phyloP scores from a whole-genome alignment of 2,888 invertebrate genomes.

The Lepidochitona cinerea region DNA sequence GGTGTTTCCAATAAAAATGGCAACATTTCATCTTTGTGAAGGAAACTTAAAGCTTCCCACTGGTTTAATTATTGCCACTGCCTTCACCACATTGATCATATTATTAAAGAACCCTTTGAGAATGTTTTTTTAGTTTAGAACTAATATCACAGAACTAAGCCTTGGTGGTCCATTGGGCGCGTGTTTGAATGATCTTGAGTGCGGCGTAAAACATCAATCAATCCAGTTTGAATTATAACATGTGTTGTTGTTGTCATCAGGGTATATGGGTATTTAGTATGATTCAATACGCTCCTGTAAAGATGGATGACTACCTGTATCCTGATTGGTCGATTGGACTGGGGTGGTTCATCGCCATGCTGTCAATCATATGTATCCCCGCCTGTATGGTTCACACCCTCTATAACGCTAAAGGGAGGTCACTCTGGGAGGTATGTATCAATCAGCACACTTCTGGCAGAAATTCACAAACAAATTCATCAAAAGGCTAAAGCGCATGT shows the following conservation, averaged over 20 bases:
- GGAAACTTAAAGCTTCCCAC: too few species aligned
- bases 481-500: too few species aligned
- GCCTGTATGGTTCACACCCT: slow-evolving; percentile 80
- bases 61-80: too few species aligned
- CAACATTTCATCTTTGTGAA: too few species aligned
- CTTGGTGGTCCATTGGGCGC: too few species aligned
- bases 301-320: slow-evolving; percentile 85
- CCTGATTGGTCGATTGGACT: slow-evolving; percentile 86
- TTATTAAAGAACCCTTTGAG: too few species aligned
- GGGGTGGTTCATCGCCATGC: slow-evolving; percentile 88
- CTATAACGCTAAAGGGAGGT: slow-evolving; percentile 80
- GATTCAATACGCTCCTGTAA: slow-evolving; percentile 88
- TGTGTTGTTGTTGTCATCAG: slow-evolving; percentile 69
- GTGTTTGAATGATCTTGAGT: not conserved
- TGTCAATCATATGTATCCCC: slow-evolving; percentile 89
- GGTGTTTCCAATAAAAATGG: too few species aligned
- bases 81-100: too few species aligned
- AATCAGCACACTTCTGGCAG: too few species aligned
- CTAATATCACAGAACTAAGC: too few species aligned
- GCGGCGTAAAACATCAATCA: not conserved
- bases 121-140: too few species aligned
- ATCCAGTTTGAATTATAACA: not conserved
- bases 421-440: slow-evolving; percentile 78
- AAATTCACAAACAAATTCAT: too few species aligned
- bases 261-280: slow-evolving; percentile 90